Conservation (phyloP, 1,140 invertebrate genomes). For the Anastrepha ludens region DNA sequence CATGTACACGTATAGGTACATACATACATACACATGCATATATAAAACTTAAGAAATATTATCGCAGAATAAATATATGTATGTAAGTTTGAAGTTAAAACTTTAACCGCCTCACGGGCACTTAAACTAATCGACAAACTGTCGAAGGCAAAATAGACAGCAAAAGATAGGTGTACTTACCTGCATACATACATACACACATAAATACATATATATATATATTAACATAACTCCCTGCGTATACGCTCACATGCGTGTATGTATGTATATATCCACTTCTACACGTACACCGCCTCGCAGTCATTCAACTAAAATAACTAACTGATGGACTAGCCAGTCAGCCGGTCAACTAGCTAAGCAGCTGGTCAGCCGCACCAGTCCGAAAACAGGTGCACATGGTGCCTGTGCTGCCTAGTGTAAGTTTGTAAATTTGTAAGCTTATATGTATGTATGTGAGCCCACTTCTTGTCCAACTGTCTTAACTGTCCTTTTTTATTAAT, state of each 20-base stretch:
- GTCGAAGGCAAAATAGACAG: conserved; percentile 37
- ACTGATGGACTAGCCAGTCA: conserved; percentile 21
- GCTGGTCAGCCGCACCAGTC: not conserved
- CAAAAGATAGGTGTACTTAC: conserved; percentile 12
- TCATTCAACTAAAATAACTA: conserved; percentile 42
- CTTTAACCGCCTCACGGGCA: conserved; percentile 28
- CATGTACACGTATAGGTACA: not conserved
- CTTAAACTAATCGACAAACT: conserved; percentile 47
- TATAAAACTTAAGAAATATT: not conserved
- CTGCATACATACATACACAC: not conserved
- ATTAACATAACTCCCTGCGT: not conserved
- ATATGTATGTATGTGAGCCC: not conserved
- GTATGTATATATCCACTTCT: not conserved
- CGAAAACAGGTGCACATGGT: conserved; percentile 13
- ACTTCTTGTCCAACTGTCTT: not conserved
- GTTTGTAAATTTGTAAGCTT: not conserved
- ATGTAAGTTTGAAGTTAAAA: not conserved
- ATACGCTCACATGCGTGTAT: not conserved
- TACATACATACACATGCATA: not conserved
- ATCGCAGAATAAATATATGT: not conserved
- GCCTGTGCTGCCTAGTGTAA: no score
- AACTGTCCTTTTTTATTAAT: conserved; percentile 45
- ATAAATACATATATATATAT: not conserved
- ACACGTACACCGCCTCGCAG: not conserved
- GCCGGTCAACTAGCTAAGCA: conserved; percentile 7